A percentile compares a stretch with the other conserved stretches of the same genome.
Evolutionary conservation across 2,888 invertebrate genomes (phyloP).

Genomic region (Panopea generosa): DNA sequence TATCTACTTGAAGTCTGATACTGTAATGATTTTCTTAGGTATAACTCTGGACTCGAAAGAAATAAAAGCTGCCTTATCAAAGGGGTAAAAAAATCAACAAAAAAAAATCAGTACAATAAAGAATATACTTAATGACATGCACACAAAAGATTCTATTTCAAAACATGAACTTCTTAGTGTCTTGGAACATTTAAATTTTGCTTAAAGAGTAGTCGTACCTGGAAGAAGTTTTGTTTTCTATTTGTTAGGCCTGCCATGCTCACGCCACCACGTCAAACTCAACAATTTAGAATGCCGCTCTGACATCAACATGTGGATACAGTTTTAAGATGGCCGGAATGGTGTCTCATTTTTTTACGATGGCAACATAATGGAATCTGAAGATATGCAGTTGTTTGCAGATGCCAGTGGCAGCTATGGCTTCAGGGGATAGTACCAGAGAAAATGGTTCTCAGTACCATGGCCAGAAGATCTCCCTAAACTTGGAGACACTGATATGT

Average conservation of each 20-base stretch:
- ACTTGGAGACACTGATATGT: constrained; percentile 6
- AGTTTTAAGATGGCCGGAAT: constrained; percentile 44
- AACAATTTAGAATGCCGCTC: constrained; percentile 13
- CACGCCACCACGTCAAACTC: constrained; percentile 33
- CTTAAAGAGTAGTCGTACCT: constrained; percentile 24
- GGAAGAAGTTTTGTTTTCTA: constrained; percentile 43
- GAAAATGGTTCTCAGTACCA: constrained; percentile 37
- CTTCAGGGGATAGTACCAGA: constrained; percentile 27
- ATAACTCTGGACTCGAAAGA: constrained; percentile 52
- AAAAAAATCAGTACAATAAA: too few relatives aligned
- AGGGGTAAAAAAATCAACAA: constrained; percentile 31
- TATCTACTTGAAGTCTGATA: constrained; percentile 50
- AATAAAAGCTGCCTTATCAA: constrained; percentile 47
- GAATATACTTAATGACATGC: not conserved
- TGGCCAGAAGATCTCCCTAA: constrained; percentile 28
- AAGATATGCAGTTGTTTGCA: constrained; percentile 39
- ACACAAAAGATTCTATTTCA: constrained; percentile 4
- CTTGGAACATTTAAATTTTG: constrained; percentile 35
- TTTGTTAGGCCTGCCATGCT: constrained; percentile 21
- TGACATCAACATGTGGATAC: constrained; percentile 46
- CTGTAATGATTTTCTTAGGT: constrained; percentile 47
- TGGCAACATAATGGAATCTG: constrained; percentile 19
- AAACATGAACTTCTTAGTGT: constrained; percentile 31
- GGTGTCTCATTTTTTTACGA: constrained; percentile 48
- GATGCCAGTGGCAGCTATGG: constrained; percentile 20